Evolutionary conservation across 2,113 vertebrate genomes (phyloP).

Genomic region (Aspiorhynchus laticeps): DNA sequence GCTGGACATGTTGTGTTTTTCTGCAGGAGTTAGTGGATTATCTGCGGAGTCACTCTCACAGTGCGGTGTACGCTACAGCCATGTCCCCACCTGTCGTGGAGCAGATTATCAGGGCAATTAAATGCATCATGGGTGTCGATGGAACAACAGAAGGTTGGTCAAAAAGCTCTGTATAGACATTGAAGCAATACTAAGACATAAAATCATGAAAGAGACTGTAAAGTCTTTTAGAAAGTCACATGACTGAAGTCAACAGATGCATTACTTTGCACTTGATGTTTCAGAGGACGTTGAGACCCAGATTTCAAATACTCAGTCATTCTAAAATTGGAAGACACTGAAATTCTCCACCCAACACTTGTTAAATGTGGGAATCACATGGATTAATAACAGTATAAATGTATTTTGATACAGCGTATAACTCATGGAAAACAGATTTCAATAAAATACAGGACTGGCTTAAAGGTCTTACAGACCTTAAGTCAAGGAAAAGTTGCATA

Average conservation of each 20-base stretch:
- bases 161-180: not conserved
- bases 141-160: conserved; percentile 86
- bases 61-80: conserved; percentile 89
- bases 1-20: not conserved
- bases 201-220: not conserved
- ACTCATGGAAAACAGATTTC: conserved; percentile 21
- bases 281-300: not conserved
- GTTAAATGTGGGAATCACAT: not conserved
- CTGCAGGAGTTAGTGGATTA: conserved; percentile 88
- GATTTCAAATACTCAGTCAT: not conserved
- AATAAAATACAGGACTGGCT: not conserved
- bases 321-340: not conserved
- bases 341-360: not conserved
- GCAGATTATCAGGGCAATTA: conserved; percentile 92
- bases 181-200: not conserved
- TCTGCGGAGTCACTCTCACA: conserved; percentile 89
- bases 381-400: conserved; percentile 6
- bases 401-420: not conserved
- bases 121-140: conserved; percentile 95
- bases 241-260: not conserved
- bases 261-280: not conserved
- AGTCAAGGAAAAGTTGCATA: conserved; percentile 18
- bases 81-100: conserved; percentile 90
- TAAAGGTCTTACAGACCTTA: conserved; percentile 27
- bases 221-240: not conserved